phyloP scores from a whole-genome alignment of 2,113 vertebrate genomes.

The Saguinus imperator region DNA sequence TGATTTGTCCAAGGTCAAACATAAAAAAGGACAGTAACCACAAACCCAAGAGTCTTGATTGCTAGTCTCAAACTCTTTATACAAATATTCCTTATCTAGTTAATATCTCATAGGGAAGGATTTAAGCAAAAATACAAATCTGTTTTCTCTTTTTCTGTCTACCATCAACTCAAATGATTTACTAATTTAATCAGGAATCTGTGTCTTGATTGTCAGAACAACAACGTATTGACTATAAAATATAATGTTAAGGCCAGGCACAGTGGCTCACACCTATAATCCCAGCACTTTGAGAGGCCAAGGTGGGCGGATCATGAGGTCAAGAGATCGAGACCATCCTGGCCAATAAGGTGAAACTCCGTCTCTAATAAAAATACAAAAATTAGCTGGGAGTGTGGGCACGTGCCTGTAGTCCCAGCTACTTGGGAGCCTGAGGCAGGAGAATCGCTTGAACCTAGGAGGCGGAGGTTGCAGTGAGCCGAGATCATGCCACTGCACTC shows the following conservation, averaged over 20 bases:
- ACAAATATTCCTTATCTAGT: background rate
- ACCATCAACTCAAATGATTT: conserved; percentile 11
- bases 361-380: no score
- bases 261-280: no score
- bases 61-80: background rate
- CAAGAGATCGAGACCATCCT: no score
- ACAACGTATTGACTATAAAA: background rate
- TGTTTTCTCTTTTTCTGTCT: conserved; percentile 7
- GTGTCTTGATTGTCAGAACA: background rate
- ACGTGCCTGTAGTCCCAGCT: no score
- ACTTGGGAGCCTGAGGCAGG: no score
- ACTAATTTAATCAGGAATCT: conserved; percentile 23
- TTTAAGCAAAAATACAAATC: background rate
- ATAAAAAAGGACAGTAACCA: background rate
- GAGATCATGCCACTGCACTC: no score
- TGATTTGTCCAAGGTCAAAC: background rate
- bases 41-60: background rate
- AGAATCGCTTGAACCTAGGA: no score
- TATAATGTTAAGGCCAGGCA: background rate
- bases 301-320: no score
- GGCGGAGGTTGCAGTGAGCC: no score
- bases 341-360: no score
- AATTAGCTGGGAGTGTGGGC: no score
- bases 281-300: no score
- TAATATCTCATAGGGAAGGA: background rate